Conservation (phyloP, 2,797 vertebrate genomes). For the Hippopotamyrus pictus region DNA sequence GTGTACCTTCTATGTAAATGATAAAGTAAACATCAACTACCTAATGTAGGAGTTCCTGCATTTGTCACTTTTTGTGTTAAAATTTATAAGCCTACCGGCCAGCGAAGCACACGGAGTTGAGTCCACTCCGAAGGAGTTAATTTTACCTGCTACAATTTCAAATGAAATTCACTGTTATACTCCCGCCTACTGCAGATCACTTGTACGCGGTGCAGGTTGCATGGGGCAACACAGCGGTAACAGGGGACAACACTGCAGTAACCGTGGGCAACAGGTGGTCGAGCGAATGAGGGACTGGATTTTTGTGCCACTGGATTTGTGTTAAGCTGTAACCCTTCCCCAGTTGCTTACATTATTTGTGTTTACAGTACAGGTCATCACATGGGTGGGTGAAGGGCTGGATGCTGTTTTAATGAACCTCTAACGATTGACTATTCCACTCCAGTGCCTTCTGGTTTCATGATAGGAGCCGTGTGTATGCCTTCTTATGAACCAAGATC, state of each 20-base stretch:
- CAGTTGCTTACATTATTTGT: background rate
- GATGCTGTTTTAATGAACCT: background rate
- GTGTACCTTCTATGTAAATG: background rate
- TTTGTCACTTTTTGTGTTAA: background rate
- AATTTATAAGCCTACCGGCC: background rate
- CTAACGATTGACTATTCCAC: background rate
- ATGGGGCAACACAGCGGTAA: background rate
- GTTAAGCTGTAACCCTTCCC: background rate
- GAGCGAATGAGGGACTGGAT: background rate
- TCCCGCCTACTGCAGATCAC: background rate
- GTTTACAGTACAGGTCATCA: background rate
- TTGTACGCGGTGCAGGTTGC: background rate
- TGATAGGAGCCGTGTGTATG: background rate
- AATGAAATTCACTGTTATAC: background rate
- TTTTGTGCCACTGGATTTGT: constrained; percentile 4
- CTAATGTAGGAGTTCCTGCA: background rate
- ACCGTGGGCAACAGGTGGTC: background rate
- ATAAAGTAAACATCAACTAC: background rate
- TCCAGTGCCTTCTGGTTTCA: background rate
- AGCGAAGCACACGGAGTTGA: background rate
- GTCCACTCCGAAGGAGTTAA: background rate
- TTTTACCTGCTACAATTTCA: background rate
- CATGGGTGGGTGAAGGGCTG: background rate
- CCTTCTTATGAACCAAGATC: background rate
- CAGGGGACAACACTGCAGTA: background rate